A percentile compares a stretch with the other conserved stretches of the same genome.
phyloP scores from a whole-genome alignment of 2,888 invertebrate genomes.

The Aricia artaxerxes region DNA sequence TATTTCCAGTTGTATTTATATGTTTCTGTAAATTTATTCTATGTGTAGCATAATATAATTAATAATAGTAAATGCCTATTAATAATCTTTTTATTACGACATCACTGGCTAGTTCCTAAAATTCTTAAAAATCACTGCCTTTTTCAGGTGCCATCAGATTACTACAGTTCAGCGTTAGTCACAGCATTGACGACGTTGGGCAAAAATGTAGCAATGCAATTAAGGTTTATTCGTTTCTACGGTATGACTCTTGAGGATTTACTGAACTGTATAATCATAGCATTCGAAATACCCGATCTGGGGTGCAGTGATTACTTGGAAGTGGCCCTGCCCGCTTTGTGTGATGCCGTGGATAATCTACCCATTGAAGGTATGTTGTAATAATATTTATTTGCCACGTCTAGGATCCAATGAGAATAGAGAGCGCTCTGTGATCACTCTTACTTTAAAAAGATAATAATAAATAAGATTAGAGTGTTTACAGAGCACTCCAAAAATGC shows the following conservation, averaged over 20 bases:
- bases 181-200: conserved; percentile 87
- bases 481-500: too few relatives aligned
- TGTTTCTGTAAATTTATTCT: too few relatives aligned
- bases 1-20: too few relatives aligned
- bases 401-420: too few relatives aligned
- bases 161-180: conserved; percentile 83
- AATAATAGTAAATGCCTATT: neutral
- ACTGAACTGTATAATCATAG: conserved; percentile 83
- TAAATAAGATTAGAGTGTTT: too few relatives aligned
- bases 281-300: conserved; percentile 88
- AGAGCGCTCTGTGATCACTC: too few relatives aligned
- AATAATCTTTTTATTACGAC: too few relatives aligned
- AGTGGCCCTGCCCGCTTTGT: conserved; percentile 88
- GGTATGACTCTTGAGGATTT: conserved; percentile 76
- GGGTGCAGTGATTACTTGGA: conserved; percentile 91
- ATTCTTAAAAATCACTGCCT: neutral
- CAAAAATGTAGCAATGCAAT: conserved; percentile 86
- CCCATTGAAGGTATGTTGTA: conserved; percentile 78
- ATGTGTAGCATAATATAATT: too few relatives aligned
- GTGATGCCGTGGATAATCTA: conserved; percentile 87
- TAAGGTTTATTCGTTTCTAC: conserved; percentile 74
- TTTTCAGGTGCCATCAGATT: conserved; percentile 69
- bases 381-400: conserved; percentile 13
- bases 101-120: neutral
- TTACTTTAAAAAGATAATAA: too few relatives aligned